A percentile compares a stretch with the other conserved stretches of the same genome.
These are phyloP conservation scores for Linnaemya vulpina DNA, from an alignment of 2,888 invertebrate species.

Conservation along the genomic window DNA sequence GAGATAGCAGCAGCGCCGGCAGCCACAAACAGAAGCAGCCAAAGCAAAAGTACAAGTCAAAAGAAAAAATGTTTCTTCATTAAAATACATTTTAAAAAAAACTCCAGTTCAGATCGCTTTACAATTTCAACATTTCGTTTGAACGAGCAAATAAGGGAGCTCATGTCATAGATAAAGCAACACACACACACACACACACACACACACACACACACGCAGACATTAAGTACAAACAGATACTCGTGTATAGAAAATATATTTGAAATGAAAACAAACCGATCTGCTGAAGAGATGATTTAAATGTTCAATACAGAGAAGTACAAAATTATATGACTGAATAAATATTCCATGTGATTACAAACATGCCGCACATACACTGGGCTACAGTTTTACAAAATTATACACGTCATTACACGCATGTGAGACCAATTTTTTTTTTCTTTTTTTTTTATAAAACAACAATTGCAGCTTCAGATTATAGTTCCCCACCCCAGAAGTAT, in stretches of 20 bases:
- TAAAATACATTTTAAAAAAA: slow-evolving; percentile 45
- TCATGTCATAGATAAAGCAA: slow-evolving; percentile 8
- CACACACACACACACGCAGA: neutral
- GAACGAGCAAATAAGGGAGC: slow-evolving; percentile 8
- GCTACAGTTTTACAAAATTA: neutral
- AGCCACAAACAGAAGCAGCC: slow-evolving; percentile 7
- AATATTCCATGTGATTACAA: neutral
- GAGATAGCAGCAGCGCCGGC: slow-evolving; percentile 14
- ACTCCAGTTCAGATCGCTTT: slow-evolving; percentile 43
- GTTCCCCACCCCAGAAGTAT: neutral
- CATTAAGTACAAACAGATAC: neutral
- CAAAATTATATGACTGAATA: neutral
- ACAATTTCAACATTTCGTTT: slow-evolving; percentile 38
- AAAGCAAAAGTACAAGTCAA: neutral
- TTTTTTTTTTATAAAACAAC: neutral
- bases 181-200: neutral
- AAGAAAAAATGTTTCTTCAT: slow-evolving; percentile 34
- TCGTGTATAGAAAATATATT: neutral
- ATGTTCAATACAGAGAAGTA: neutral
- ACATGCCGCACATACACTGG: neutral
- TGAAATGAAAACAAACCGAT: neutral
- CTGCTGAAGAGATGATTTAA: neutral
- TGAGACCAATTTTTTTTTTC: neutral
- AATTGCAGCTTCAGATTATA: neutral
- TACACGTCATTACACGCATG: neutral